Base-by-base conservation (phyloP, 2,797 vertebrate genomes). In the Melanotaenia parkinsoni region DNA sequence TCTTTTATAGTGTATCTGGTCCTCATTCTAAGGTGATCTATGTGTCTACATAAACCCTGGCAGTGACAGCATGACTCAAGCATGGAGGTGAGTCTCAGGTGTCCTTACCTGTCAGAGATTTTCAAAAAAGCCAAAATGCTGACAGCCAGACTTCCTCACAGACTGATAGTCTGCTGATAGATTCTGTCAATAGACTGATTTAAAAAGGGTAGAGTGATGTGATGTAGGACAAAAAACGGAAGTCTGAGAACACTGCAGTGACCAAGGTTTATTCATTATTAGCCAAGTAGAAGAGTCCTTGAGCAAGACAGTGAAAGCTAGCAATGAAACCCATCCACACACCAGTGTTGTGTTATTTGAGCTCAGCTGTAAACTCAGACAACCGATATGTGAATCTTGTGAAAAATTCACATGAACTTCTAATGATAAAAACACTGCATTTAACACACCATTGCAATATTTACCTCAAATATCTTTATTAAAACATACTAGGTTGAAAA, bases 81-180 rank as follows among this genome's bases (percentile, higher is more conserved):
- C 16, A 9, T 13, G 16, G 28, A 67, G 51, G 30, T 32, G 26
- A 58, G 22, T 59, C 58, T 79, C 61, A 2, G 37, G 5, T 67
- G 79, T 67, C 84, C 77, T 88, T 67, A 37, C 67, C 70, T 84
- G 83, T 84, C 87, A 82, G 22, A 0, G 51, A 18, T 47, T 40
- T 53, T 63, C 80, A 67, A 59, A 11, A 0, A 24, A 20, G 63
- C 33, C 62, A 8, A 22, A 51, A 6, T 0, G 6, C 70, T 54
- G 76, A 74, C 78, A 67, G 3, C 32, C 14, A 35, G 67, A 70
- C 45, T 20, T 67, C 51, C 54, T 40, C 30, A 0, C 63, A 77
- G 80, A 85, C 73, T 22, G 77, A 84, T 68, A 72, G 77, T 24
- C 62, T 18, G 66, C 61, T 77, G 80, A 91, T 77, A 58, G 67